phyloP scores from a whole-genome alignment of 2,888 invertebrate species.

The Acleris emargana region DNA sequence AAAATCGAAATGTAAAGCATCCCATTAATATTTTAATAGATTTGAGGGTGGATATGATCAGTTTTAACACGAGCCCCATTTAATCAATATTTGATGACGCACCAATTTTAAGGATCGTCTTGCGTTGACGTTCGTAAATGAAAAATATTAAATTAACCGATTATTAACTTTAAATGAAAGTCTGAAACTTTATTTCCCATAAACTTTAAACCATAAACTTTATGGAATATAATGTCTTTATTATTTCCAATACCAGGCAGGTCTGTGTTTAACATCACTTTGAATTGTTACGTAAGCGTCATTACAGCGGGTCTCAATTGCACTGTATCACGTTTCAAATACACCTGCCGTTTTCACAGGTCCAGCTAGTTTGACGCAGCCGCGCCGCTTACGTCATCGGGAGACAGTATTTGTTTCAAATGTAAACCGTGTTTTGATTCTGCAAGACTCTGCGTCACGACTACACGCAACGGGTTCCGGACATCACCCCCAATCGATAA shows the following conservation, averaged over 20 bases:
- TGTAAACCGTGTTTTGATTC: constrained; percentile 20
- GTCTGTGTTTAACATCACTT: not conserved
- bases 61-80: constrained; percentile 8
- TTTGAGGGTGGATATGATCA: constrained; percentile 11
- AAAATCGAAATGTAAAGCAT: constrained; percentile 10
- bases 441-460: constrained; percentile 18
- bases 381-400: constrained; percentile 16
- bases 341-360: constrained; percentile 2
- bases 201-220: too few relatives aligned
- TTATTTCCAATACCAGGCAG: too few relatives aligned
- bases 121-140: not conserved
- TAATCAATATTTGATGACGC: constrained; percentile 12
- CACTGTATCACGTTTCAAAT: not conserved
- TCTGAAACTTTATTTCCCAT: too few relatives aligned
- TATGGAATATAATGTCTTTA: too few relatives aligned
- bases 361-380: constrained; percentile 11
- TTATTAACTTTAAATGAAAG: too few relatives aligned
- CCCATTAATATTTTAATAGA: constrained; percentile 13
- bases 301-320: not conserved
- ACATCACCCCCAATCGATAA: not conserved
- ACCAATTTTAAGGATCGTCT: not conserved
- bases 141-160: not conserved
- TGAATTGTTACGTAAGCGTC: not conserved
- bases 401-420: constrained; percentile 14
- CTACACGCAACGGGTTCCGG: constrained; percentile 1